These are phyloP conservation scores for Hetaerina titia DNA, from an alignment of 2,888 invertebrate genomes.

Conservation along the genomic window DNA sequence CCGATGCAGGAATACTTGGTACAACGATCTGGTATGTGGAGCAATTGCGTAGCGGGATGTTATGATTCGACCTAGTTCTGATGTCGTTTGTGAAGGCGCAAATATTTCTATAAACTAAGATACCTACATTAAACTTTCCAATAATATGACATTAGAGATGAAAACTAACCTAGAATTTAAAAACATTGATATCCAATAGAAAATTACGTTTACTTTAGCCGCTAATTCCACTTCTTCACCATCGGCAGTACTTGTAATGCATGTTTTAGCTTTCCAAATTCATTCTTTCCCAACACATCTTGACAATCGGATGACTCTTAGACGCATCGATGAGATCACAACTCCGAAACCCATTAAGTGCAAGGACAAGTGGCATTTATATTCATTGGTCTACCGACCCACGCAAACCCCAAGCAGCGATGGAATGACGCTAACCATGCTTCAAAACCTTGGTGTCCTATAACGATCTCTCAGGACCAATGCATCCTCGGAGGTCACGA, in stretches of 20 bases:
- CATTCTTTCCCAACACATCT: too few species aligned
- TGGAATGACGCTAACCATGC: not conserved
- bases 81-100: too few species aligned
- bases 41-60: too few species aligned
- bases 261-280: not conserved
- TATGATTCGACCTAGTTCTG: too few species aligned
- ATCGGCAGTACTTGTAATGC: not conserved
- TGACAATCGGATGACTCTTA: not conserved
- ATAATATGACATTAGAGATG: too few species aligned
- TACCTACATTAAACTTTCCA: too few species aligned
- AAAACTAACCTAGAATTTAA: too few species aligned
- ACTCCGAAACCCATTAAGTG: not conserved
- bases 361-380: slow-evolving; percentile 22
- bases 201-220: too few species aligned
- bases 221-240: not conserved
- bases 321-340: not conserved
- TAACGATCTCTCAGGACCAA: not conserved
- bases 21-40: too few species aligned
- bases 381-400: not conserved
- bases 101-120: too few species aligned
- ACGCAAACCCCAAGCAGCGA: not conserved
- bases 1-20: too few species aligned
- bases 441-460: not conserved
- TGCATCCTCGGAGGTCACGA: not conserved
- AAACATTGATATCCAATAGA: too few species aligned